These are phyloP conservation scores for Oncorhynchus mykiss DNA, from an alignment of 2,113 vertebrate species.

Conservation along the genomic window DNA sequence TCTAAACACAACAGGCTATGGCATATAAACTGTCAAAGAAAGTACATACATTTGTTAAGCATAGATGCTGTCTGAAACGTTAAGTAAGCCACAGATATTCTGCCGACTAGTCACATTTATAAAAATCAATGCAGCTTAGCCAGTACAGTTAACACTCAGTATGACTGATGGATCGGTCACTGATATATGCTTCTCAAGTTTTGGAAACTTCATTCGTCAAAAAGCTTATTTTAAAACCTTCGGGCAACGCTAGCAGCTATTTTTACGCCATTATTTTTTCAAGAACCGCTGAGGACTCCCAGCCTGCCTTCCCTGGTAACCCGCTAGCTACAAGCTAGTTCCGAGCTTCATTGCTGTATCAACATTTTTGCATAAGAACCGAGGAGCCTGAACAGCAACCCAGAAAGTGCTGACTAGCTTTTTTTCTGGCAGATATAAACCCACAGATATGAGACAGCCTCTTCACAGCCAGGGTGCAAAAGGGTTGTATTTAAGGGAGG, in stretches of 20 bases:
- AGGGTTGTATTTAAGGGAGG: neutral
- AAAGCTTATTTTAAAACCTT: slow-evolving; percentile 17
- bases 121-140: slow-evolving; percentile 8
- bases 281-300: neutral
- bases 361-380: slow-evolving; percentile 43
- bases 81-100: neutral
- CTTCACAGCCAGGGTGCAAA: neutral
- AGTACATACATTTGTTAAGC: neutral
- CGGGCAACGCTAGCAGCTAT: neutral
- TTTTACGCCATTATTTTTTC: slow-evolving; percentile 25
- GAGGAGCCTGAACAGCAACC: slow-evolving; percentile 38
- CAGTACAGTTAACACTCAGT: slow-evolving; percentile 8
- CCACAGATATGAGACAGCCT: neutral
- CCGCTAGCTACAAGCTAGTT: slow-evolving; percentile 20
- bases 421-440: slow-evolving; percentile 47
- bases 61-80: neutral
- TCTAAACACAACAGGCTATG: neutral
- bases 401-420: slow-evolving; percentile 21
- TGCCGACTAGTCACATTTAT: slow-evolving; percentile 5
- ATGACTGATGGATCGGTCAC: slow-evolving; percentile 16
- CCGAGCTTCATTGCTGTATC: slow-evolving; percentile 43
- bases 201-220: slow-evolving; percentile 26
- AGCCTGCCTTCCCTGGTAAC: neutral
- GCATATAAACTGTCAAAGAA: neutral
- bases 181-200: slow-evolving; percentile 18